phyloP scores from a whole-genome alignment of 1,140 invertebrate species.

The Probaryconus sp. region DNA sequence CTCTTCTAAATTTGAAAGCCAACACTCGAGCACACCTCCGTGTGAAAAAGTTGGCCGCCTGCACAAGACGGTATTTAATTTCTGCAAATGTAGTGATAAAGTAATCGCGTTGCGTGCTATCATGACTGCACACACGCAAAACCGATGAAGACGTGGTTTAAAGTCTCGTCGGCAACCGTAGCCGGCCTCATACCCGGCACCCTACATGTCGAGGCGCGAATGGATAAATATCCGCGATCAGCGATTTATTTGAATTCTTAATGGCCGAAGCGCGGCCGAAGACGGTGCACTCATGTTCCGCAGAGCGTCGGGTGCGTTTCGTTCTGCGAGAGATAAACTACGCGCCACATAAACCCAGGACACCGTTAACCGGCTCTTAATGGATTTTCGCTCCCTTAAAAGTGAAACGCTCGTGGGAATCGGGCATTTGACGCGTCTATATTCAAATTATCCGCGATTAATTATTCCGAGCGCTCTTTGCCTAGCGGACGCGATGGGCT shows the following conservation, averaged over 20 bases:
- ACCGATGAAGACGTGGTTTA: conserved; percentile 54
- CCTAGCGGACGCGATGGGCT: conserved; percentile 38
- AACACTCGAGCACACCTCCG: too few species aligned
- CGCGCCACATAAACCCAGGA: conserved; percentile 44
- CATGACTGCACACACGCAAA: conserved; percentile 21
- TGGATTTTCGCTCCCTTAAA: conserved; percentile 63
- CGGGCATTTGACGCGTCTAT: conserved; percentile 52
- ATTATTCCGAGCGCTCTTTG: conserved; percentile 45
- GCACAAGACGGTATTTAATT: conserved; percentile 36
- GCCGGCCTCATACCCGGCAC: conserved; percentile 56
- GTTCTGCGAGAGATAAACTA: conserved; percentile 62
- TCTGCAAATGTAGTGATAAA: conserved; percentile 48
- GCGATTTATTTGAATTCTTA: conserved; percentile 75
- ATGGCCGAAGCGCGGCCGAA: conserved; percentile 56
- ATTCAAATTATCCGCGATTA: conserved; percentile 57
- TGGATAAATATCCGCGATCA: conserved; percentile 73
- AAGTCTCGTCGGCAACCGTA: conserved; percentile 14
- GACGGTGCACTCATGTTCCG: conserved; percentile 56
- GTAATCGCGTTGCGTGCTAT: conserved; percentile 48
- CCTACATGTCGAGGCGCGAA: conserved; percentile 63
- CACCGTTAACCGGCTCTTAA: conserved; percentile 61
- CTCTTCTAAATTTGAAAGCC: too few species aligned
- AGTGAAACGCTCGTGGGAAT: conserved; percentile 62
- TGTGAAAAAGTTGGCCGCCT: too few species aligned
- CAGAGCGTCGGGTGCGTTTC: conserved; percentile 65